These are phyloP conservation scores for Pangasius krempfi DNA, from an alignment of 2,797 vertebrate genomes.

Conservation along the genomic window DNA sequence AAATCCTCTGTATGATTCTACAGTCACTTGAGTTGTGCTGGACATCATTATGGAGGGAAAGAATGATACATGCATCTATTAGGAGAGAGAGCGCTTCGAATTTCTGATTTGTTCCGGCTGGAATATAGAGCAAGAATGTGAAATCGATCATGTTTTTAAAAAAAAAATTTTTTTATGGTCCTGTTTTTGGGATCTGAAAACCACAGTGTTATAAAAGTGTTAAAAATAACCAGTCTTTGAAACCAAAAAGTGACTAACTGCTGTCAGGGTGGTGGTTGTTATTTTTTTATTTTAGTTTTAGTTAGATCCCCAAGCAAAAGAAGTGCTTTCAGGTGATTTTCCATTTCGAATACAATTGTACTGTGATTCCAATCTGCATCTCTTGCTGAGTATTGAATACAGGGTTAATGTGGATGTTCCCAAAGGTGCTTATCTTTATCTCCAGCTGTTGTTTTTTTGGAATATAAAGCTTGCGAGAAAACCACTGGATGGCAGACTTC, in stretches of 20 bases:
- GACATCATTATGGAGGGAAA: neutral
- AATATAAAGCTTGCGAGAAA: neutral
- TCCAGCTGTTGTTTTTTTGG: neutral
- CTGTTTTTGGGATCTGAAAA: neutral
- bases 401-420: neutral
- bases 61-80: neutral
- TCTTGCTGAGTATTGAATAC: neutral
- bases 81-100: neutral
- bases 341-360: neutral
- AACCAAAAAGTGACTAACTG: neutral
- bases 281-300: no score
- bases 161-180: neutral
- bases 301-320: neutral
- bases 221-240: neutral
- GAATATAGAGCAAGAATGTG: neutral
- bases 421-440: neutral
- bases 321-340: neutral
- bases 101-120: neutral
- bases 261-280: no score
- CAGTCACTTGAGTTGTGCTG: neutral
- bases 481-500: slow-evolving; percentile 39
- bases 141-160: neutral
- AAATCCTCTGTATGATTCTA: neutral
- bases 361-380: neutral
- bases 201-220: neutral